A percentile compares a stretch with the other conserved stretches of the same genome.
Evolutionary conservation across 2,113 vertebrate genomes (phyloP).

Genomic region (Paracanthobrama guichenoti): DNA sequence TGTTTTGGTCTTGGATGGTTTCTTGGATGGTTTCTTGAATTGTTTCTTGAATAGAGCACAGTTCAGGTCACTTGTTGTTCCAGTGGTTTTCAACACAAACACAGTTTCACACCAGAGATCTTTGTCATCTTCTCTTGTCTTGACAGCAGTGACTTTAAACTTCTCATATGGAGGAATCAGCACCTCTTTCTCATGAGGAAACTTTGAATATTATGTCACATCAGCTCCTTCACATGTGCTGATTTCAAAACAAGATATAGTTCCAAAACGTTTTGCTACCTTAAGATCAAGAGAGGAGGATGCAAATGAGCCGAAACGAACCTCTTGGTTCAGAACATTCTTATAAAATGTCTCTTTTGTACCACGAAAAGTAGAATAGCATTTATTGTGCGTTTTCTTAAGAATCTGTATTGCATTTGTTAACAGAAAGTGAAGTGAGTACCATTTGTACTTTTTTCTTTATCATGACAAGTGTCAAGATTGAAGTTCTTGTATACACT

Average conservation of each 20-base stretch:
- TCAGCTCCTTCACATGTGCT: not conserved
- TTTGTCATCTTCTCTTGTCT: not conserved
- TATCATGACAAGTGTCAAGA: no score
- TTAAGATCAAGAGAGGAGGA: not conserved
- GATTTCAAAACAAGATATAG: not conserved
- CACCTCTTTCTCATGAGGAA: not conserved
- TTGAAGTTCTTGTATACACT: no score
- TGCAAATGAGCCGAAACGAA: not conserved
- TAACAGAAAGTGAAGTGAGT: no score
- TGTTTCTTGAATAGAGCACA: no score
- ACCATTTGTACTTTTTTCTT: no score
- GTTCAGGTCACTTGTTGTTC: not conserved
- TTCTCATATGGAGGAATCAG: not conserved
- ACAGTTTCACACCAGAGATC: not conserved
- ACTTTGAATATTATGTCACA: not conserved
- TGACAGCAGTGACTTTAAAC: not conserved
- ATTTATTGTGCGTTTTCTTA: no score
- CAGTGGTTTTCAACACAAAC: not conserved
- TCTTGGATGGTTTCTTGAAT: not conserved
- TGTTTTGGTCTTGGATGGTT: no score
- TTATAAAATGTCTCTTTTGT: no score
- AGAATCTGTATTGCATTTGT: no score
- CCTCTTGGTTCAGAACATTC: not conserved
- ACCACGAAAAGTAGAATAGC: no score
- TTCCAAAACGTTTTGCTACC: not conserved